Evolutionary conservation across 2,888 invertebrate species (phyloP).

Genomic region (Xanthorhoe spadicearia): DNA sequence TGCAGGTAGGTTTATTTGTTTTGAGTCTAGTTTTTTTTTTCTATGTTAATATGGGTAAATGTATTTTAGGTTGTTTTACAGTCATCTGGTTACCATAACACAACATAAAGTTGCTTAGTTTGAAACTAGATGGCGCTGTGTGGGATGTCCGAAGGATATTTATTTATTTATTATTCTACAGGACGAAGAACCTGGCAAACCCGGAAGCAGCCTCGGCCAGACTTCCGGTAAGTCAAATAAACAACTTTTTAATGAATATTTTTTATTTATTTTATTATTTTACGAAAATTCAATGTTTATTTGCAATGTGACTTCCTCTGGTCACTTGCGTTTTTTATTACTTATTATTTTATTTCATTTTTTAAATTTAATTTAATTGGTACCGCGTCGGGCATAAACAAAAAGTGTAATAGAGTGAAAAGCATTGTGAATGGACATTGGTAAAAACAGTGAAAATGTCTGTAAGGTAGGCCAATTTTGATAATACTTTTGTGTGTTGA

Average conservation of each 20-base stretch:
- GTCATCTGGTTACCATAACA: too few relatives aligned
- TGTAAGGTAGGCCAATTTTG: slow-evolving; percentile 82
- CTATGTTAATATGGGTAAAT: too few relatives aligned
- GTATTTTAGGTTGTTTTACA: too few relatives aligned
- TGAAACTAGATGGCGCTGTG: too few relatives aligned
- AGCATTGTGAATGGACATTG: slow-evolving; percentile 82
- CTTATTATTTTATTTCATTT: slow-evolving; percentile 47
- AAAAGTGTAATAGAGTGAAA: slow-evolving; percentile 62
- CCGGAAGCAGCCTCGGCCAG: slow-evolving; percentile 75
- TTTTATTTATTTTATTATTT: slow-evolving; percentile 46
- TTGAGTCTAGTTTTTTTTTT: too few relatives aligned
- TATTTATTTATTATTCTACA: slow-evolving; percentile 48
- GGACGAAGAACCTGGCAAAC: slow-evolving; percentile 80
- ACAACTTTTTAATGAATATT: slow-evolving; percentile 18
- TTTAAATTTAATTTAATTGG: slow-evolving; percentile 36
- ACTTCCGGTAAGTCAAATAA: slow-evolving; percentile 71
- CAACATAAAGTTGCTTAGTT: too few relatives aligned
- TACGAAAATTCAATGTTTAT: slow-evolving; percentile 70
- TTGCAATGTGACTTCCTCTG: slow-evolving; percentile 79
- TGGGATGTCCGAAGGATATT: too few relatives aligned
- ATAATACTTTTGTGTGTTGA: slow-evolving; percentile 55
- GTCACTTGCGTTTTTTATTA: slow-evolving; percentile 80
- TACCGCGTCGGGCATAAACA: slow-evolving; percentile 38
- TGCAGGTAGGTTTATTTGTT: too few relatives aligned
- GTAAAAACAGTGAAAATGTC: slow-evolving; percentile 70